These are phyloP conservation scores for Onthophagus taurus DNA, from an alignment of 1,140 invertebrate genomes.

Conservation along the genomic window DNA sequence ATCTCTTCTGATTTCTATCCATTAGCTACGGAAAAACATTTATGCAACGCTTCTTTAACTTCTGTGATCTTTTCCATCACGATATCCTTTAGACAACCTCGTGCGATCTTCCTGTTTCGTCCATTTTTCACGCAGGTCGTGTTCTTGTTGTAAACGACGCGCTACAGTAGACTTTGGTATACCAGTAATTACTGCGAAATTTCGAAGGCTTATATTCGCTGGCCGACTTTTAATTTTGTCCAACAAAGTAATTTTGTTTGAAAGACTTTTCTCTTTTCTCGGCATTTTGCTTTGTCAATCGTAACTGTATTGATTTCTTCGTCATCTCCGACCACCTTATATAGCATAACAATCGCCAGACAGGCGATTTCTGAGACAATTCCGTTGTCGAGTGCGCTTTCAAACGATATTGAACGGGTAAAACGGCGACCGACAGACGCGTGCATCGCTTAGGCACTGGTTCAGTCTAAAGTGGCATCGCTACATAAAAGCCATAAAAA, in stretches of 20 bases:
- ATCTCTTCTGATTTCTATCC: background rate
- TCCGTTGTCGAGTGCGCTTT: no score
- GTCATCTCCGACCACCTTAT: no score
- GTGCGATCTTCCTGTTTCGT: slow-evolving; percentile 6
- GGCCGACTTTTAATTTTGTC: slow-evolving; percentile 8
- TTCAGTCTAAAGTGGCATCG: no score
- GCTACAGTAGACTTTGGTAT: slow-evolving; percentile 5
- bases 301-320: no score
- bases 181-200: slow-evolving; percentile 6
- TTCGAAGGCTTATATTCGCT: background rate
- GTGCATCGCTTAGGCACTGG: no score
- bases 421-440: no score
- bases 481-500: no score
- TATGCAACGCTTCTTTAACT: slow-evolving; percentile 15
- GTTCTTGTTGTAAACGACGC: slow-evolving; percentile 8
- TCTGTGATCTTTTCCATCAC: slow-evolving; percentile 15
- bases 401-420: no score
- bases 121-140: slow-evolving; percentile 7
- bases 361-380: no score
- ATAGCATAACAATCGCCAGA: no score
- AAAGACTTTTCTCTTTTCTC: slow-evolving; percentile 1
- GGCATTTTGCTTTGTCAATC: no score
- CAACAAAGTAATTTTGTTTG: slow-evolving; percentile 2
- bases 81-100: slow-evolving; percentile 12
- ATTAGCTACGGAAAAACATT: slow-evolving; percentile 13